Percentiles rank a stretch among this genome's conserved stretches.
Evolutionary conservation across 2,797 vertebrate genomes (phyloP).

Genomic region (Trichosurus vulpecula): DNA sequence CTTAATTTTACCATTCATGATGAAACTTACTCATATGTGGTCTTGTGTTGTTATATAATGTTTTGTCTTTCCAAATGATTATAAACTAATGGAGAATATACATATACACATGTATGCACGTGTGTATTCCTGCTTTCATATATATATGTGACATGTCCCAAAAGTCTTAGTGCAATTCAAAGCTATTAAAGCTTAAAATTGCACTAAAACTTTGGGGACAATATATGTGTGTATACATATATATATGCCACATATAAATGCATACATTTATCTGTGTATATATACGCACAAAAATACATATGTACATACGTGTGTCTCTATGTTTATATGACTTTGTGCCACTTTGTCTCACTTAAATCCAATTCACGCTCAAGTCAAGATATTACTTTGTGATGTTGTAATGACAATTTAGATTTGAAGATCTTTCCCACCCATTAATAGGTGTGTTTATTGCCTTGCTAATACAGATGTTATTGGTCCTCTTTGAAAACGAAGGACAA

Average conservation of each 20-base stretch:
- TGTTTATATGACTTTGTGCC: background rate
- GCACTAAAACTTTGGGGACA: background rate
- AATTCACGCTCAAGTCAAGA: background rate
- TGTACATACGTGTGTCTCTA: background rate
- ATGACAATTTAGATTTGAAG: too few species aligned
- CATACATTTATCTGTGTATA: background rate
- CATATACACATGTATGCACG: background rate
- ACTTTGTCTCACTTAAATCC: background rate
- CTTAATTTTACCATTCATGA: background rate
- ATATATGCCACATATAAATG: too few species aligned
- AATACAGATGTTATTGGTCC: background rate
- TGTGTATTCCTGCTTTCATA: background rate
- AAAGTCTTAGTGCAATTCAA: background rate
- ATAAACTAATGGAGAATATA: background rate
- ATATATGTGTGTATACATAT: background rate
- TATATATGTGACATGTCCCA: background rate
- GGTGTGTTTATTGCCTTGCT: too few species aligned
- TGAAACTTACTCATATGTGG: background rate
- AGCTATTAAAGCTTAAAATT: background rate
- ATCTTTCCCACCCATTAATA: too few species aligned
- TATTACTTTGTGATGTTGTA: background rate
- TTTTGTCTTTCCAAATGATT: slow-evolving; percentile 16
- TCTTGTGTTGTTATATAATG: slow-evolving; percentile 13
- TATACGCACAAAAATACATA: too few species aligned
- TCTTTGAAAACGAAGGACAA: background rate